Base-by-base conservation (phyloP, 2,797 vertebrate species). In the Poeciliopsis turneri region DNA sequence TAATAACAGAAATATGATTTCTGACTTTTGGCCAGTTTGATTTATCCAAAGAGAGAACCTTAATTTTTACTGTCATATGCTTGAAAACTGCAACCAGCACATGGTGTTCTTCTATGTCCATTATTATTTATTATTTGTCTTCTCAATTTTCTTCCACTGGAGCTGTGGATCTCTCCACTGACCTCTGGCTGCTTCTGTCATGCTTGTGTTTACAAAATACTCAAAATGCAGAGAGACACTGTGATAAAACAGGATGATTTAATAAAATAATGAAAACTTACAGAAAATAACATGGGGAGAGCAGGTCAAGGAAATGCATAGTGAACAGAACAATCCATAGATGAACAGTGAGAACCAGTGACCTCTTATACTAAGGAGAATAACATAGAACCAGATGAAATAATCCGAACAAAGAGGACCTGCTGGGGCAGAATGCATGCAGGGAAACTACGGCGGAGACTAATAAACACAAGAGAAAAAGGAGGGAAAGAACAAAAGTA, bases 11-110 rank as follows among this genome's bases (percentile, higher is more conserved):
- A 78, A 81, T 30, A 78, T 39, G 1, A 57, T n/a, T 57, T 57
- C 11, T 57, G 9, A n/a, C 25, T 28, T 57, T 57, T 57, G 55
- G 10, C 20, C 10, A 41, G 30, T 64, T 36, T 64, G 30, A 64
- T 64, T 64, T 64, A 33, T 64, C 30, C 18, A 33, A 64, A 66
- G 72, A 75, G 68, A 82, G 16, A 18, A 64, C 61, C 33, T 64
- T 36, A 18, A 36, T 64, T 41, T 41, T 68, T 13, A 41, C 20
- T 41, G 20, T 66, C 15, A 16, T 30, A 8, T 39, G 18, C 13
- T 66, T 66, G 61, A 36, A 39, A 66, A 66, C 61, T 11, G 9
- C 33, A 23, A 39, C 9, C 33, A 39, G 64, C 3, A 66, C 33
- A 4, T 66, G 64, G 36, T 0, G 20, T 66, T 66, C 36, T 39